phyloP scores from a whole-genome alignment of 2,888 invertebrate genomes.

The Apodemia hepburni region DNA sequence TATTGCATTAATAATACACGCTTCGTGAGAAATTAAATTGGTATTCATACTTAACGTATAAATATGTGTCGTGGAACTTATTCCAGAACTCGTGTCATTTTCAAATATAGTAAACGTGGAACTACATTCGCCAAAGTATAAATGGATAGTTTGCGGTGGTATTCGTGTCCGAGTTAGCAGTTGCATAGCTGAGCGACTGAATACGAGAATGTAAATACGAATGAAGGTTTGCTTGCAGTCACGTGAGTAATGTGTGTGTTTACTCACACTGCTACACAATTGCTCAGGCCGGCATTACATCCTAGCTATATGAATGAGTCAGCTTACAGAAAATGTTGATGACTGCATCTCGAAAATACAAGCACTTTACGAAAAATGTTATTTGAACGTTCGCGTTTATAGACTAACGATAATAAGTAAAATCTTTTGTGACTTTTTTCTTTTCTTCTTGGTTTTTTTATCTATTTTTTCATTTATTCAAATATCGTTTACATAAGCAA shows the following conservation, averaged over 20 bases:
- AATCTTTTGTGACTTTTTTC: too few species aligned
- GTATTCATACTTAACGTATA: neutral
- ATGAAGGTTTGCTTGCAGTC: slow-evolving; percentile 22
- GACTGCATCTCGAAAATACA: neutral
- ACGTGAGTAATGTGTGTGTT: slow-evolving; percentile 32
- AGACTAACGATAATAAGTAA: too few species aligned
- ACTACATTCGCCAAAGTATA: slow-evolving; percentile 32
- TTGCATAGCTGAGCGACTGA: slow-evolving; percentile 32
- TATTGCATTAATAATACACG: neutral
- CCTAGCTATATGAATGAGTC: slow-evolving; percentile 9
- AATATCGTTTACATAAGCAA: too few species aligned
- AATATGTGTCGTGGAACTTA: neutral
- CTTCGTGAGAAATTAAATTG: neutral
- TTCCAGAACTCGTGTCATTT: slow-evolving; percentile 18
- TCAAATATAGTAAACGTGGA: slow-evolving; percentile 28
- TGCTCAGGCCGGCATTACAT: slow-evolving; percentile 4
- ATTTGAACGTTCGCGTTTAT: too few species aligned
- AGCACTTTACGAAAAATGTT: too few species aligned
- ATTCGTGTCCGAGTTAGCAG: slow-evolving; percentile 32
- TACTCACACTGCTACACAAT: slow-evolving; percentile 17
- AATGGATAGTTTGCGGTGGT: slow-evolving; percentile 32
- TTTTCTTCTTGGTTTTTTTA: too few species aligned
- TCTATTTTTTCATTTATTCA: too few species aligned
- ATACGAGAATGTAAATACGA: slow-evolving; percentile 33
- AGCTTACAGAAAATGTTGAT: slow-evolving; percentile 8